Base-by-base conservation (phyloP, 1,140 invertebrate genomes). In the Mycetomoellerius zeteki region DNA sequence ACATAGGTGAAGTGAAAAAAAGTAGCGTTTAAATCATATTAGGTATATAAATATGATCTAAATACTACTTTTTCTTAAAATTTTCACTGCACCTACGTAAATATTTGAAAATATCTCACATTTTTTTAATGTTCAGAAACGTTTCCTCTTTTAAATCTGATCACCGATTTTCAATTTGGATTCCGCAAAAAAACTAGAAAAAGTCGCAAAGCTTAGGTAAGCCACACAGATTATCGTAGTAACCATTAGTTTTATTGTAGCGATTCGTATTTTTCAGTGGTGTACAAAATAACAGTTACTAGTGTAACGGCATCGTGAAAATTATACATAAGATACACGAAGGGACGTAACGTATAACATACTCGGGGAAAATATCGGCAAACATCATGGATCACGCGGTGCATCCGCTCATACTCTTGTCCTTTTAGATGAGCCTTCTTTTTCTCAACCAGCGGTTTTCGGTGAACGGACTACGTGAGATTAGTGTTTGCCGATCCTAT, bases 401-500 rank as follows among this genome's bases (percentile, higher is more conserved):
- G 33, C 27, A 33, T 7, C 3, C 24, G 19, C 12, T n/a, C 64
- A 27, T 5, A 33, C 33, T 33, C 14, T 33, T 47, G 47, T 12
- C 33, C 43, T 43, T 33, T 64, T n/a, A 24, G 10, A 21, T 47
- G n/a, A 27, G n/a, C 4, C 7, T 54, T 75, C 60, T 65, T 78
- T 37, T 19, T 54, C 58, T 12, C 47, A 24, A 10, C 43, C 21
- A 47, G 10, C 5, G 16, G 33, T 43, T 64, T 85, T 52, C 58
- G 56, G 56, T 30, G 72, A 85, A 54, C 56, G 47, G 43, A 64
- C 82, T 47, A 50, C 8, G 58, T 47, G 64, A 71, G 76, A 76
- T 76, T 69, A 67, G 27, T 60, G 33, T 37, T 56, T 24, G 47
- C 27, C 54, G 56, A 86, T 60, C 50, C 54, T 47, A 3, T 10